Evolutionary conservation across 2,888 invertebrate species (phyloP), one percentile per base, ranked within the genome.

Genomic region (Linnaemya vulpina): DNA sequence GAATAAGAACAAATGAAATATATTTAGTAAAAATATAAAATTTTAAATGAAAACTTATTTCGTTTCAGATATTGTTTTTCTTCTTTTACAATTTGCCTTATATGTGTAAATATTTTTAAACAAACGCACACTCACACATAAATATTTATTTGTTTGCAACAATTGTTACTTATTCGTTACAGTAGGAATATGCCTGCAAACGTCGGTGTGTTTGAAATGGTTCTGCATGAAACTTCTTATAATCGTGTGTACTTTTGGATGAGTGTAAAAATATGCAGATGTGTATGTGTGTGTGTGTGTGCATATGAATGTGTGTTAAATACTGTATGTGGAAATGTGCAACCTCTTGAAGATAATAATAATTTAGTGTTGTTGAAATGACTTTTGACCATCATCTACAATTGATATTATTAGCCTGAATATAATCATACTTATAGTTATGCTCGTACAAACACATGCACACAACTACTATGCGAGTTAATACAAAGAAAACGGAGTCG

Each of bases 261-360:
- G 20, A 49, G 25, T 46, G 30, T 53, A 35, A 22, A 51, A 49
- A 38, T 73, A 80, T 74, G 30, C 43, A 79, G 11, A 53, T 78
- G n/a, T 49, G 60, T 60, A 55, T 80, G 55, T 70, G 51, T n/a
- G n/a, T n/a, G n/a, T 67, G 73, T 40, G 35, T 76, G 22, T 49
- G 22, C 38, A 15, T 58, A 20, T 77, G 49, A 68, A 53, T 65
- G 49, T 40, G 7, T 67, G 70, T 86, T 25, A 49, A 3, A 53
- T 22, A 43, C 13, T 74, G 55, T 60, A 15, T 71, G 78, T 86
- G 84, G 81, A 84, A 85, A 87, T 90, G 91, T 90, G 89, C 90
- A 91, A 91, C 91, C 92, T 92, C 92, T 91, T 89, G 93, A 90
- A 92, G 90, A 94, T 93, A 88, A 94, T 93, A 92, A 92, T 92